These are phyloP conservation scores for Pseudococcus jackbeardsleyi DNA, from an alignment of 2,888 invertebrate species.

Conservation along the genomic window DNA sequence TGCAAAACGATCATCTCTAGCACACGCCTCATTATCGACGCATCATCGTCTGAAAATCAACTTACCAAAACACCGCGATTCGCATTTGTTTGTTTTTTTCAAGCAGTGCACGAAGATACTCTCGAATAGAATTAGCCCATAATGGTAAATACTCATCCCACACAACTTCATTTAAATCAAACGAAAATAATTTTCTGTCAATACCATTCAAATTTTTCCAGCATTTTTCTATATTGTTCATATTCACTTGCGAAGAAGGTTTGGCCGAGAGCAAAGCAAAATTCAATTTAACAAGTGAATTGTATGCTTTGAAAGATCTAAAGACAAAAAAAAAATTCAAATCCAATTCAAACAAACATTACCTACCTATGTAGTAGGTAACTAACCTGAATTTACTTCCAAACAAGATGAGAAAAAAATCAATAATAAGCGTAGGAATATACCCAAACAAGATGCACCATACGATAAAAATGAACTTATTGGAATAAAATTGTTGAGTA, in stretches of 20 bases:
- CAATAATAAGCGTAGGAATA: background rate
- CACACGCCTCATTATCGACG: too few species aligned
- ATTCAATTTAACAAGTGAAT: background rate
- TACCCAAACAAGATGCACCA: background rate
- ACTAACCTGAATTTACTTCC: background rate
- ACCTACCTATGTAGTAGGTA: too few species aligned
- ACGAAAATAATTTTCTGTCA: slow-evolving; percentile 79
- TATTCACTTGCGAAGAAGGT: slow-evolving; percentile 69
- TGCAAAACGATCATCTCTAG: too few species aligned
- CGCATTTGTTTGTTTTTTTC: background rate
- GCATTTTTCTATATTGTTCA: slow-evolving; percentile 75
- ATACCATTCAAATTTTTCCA: slow-evolving; percentile 73
- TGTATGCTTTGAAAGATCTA: background rate
- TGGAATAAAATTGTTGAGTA: background rate
- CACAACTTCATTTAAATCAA: slow-evolving; percentile 79
- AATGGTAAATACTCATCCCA: slow-evolving; percentile 80
- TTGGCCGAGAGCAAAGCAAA: background rate
- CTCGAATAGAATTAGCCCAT: background rate
- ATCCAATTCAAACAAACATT: too few species aligned
- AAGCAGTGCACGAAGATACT: background rate
- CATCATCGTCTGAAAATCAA: background rate
- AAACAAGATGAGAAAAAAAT: background rate
- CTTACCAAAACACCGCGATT: background rate
- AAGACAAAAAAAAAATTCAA: background rate
- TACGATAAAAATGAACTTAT: background rate